These are phyloP conservation scores for Hirtodrosophila alboralis DNA, from an alignment of 2,888 invertebrate genomes.

Conservation along the genomic window DNA sequence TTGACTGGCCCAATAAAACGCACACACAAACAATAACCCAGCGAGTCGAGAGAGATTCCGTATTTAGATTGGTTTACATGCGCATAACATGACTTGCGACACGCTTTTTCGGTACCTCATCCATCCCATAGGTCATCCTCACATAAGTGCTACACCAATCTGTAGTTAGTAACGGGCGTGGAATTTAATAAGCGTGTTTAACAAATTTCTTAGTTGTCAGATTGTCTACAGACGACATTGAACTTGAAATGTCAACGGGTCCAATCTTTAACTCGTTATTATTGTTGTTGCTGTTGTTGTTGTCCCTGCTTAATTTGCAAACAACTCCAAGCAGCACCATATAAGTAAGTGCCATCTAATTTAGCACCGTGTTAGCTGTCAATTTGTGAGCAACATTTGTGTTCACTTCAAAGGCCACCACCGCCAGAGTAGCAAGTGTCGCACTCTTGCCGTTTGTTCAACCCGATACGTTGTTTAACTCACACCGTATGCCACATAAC, in stretches of 20 bases:
- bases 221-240: constrained; percentile 53
- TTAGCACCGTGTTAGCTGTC: constrained; percentile 73
- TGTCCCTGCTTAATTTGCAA: neutral
- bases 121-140: constrained; percentile 24
- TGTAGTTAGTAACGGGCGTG: constrained; percentile 26
- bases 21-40: constrained; percentile 8
- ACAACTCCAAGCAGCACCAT: constrained; percentile 22
- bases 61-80: constrained; percentile 82
- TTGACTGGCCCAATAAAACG: constrained; percentile 75
- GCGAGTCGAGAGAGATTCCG: constrained; percentile 48
- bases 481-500: constrained; percentile 44
- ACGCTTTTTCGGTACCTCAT: constrained; percentile 53
- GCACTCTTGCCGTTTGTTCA: constrained; percentile 50
- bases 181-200: constrained; percentile 79
- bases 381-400: constrained; percentile 60
- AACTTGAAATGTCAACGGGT: constrained; percentile 60
- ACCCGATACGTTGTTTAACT: constrained; percentile 30
- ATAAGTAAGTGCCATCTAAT: constrained; percentile 60
- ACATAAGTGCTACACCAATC: constrained; percentile 10
- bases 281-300: neutral
- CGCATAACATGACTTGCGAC: constrained; percentile 80
- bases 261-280: constrained; percentile 23
- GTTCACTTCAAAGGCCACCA: constrained; percentile 57
- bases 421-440: constrained; percentile 64
- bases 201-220: constrained; percentile 68